Evolutionary conservation across 2,113 vertebrate genomes (phyloP).

Genomic region (Pituophis catenifer): DNA sequence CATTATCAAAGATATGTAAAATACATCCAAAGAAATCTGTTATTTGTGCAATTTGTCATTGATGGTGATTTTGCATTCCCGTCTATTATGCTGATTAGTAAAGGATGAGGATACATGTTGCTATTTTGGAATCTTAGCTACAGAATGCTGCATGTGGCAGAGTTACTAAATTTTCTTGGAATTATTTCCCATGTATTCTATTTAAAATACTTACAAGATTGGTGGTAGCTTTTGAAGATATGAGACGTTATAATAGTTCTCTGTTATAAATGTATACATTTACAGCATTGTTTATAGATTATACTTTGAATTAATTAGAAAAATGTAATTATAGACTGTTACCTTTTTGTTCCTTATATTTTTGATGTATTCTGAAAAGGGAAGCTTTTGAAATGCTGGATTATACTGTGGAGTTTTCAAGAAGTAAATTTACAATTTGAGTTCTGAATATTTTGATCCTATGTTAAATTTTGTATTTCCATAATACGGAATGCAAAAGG

Average conservation of each 20-base stretch:
- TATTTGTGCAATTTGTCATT: neutral
- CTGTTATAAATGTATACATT: neutral
- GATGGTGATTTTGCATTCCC: neutral
- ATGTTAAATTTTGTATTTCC: neutral
- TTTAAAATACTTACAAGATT: neutral
- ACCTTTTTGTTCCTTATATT: neutral
- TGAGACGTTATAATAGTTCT: neutral
- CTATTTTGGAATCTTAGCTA: neutral
- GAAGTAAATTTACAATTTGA: neutral
- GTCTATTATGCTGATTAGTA: neutral
- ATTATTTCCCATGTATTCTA: neutral
- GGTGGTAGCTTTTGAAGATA: neutral
- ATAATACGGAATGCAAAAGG: neutral
- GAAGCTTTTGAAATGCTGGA: neutral
- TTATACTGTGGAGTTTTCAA: neutral
- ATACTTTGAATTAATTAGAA: neutral
- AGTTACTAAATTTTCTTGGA: neutral
- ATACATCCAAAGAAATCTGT: constrained; percentile 25
- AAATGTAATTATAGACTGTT: neutral
- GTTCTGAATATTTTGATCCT: neutral
- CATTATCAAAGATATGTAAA: constrained; percentile 38
- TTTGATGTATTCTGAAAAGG: neutral
- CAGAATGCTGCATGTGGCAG: neutral
- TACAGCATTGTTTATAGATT: neutral
- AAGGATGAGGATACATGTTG: neutral